Evolutionary conservation across 2,888 invertebrate species (phyloP), one percentile per base, ranked within the genome.

Genomic region (Pollenia amentaria): DNA sequence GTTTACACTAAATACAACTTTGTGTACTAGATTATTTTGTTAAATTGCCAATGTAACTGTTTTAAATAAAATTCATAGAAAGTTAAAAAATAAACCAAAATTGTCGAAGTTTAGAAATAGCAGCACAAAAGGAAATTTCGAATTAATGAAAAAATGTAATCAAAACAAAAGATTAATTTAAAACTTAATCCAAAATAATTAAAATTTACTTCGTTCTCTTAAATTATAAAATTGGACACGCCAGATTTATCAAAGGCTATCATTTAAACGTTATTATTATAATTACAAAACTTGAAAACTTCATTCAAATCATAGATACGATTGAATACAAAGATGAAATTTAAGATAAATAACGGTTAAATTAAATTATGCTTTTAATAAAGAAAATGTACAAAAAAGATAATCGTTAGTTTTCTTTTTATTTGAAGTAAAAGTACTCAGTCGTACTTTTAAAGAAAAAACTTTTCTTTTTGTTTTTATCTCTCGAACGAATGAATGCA

Each of bases 351-450:
- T 16, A 69, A 65, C 57, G 40, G n/a, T 51, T 64, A 60, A 42
- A 38, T 55, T 53, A 44, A 29, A 80, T 76, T 77, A 57, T 67
- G 12, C 11, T 67, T 69, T 60, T 40, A 29, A n/a, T 12, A 44
- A 44, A 64, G 53, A 55, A 55, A 64, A 60, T 57, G 46, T 29
- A 18, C 3, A 51, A 57, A 80, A 83, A 65, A 46, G 18, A 73
- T 65, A 65, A 48, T 60, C 3, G 7, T 16, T 69, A 51, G 69
- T 51, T 70, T 75, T 67, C 11, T 53, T 57, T 67, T 75, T 42
- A 48, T 72, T 18, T 69, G 69, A 79, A 82, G 78, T 86, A 83
- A 79, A 86, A 83, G 79, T 79, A 76, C 51, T 75, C 29, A 14
- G 9, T 16, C 14, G 42, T 40, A 10, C 40, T 62, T 42, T 46